Conservation (phyloP, 2,797 vertebrate genomes). For the Crenichthys baileyi region DNA sequence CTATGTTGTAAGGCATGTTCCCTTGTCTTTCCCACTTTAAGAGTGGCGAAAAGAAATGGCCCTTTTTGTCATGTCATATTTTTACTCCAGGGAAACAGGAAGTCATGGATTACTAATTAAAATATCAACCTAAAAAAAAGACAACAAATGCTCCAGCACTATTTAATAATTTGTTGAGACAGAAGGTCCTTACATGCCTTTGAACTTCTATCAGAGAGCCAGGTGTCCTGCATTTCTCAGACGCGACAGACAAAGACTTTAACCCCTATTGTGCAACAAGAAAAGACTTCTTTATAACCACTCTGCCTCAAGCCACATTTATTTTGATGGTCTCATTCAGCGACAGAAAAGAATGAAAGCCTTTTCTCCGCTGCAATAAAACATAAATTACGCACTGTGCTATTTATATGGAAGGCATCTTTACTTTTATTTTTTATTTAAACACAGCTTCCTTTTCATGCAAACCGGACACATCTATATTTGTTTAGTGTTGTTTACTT, state of each 20-base stretch:
- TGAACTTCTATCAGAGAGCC: constrained; percentile 69
- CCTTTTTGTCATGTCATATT: neutral
- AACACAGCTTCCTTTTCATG: constrained; percentile 51
- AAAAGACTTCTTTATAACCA: constrained; percentile 65
- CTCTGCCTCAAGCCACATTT: constrained; percentile 56
- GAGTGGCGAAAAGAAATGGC: neutral
- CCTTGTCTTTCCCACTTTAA: neutral
- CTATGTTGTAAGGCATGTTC: neutral
- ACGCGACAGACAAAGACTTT: constrained; percentile 59
- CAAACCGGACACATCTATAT: constrained; percentile 46
- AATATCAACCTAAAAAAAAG: neutral
- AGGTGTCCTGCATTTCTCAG: constrained; percentile 70
- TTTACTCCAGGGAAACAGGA: neutral
- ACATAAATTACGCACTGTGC: constrained; percentile 25
- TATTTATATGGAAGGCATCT: constrained; percentile 21
- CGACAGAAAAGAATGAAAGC: constrained; percentile 43
- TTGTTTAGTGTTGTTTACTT: constrained; percentile 51
- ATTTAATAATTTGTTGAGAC: neutral
- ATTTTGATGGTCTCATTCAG: constrained; percentile 60
- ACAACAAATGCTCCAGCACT: neutral
- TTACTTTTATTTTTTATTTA: constrained; percentile 5
- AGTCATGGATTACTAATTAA: neutral
- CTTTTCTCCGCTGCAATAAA: constrained; percentile 43
- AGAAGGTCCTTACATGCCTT: constrained; percentile 50
- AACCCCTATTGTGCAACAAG: constrained; percentile 64